A percentile compares a stretch with the other conserved stretches of the same genome.
Conservation (phyloP, 2,797 vertebrate species). For the Steatocranus sp. region DNA sequence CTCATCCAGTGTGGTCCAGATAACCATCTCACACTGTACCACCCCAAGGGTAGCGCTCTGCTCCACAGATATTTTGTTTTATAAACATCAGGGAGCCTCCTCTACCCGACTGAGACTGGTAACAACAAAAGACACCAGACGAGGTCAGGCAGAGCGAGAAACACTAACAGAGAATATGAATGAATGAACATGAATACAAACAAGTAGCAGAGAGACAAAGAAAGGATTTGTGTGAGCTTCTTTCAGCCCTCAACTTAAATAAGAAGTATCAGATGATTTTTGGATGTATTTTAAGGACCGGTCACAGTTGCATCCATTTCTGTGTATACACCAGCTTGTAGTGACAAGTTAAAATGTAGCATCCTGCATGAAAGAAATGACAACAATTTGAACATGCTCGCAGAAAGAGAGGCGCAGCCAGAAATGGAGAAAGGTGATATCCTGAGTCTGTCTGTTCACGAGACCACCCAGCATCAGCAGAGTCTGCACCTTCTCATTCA, state of each 20-base stretch:
- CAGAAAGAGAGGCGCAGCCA: not conserved
- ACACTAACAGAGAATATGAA: constrained; percentile 3
- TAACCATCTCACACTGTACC: constrained; percentile 62
- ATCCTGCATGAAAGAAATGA: constrained; percentile 54
- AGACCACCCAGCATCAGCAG: constrained; percentile 56
- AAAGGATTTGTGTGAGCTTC: not conserved
- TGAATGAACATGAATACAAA: constrained; percentile 3
- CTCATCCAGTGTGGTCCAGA: constrained; percentile 65
- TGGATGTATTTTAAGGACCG: not conserved
- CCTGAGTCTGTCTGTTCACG: constrained; percentile 34
- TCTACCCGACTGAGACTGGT: not conserved
- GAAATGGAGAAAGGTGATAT: constrained; percentile 51
- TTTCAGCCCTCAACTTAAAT: not conserved
- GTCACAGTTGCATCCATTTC: not conserved
- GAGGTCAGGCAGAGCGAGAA: not conserved
- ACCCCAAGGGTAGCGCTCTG: constrained; percentile 34
- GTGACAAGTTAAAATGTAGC: constrained; percentile 69
- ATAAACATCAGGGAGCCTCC: constrained; percentile 53
- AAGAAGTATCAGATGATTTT: not conserved
- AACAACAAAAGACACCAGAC: not conserved
- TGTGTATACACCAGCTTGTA: constrained; percentile 38
- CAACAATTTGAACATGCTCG: constrained; percentile 21
- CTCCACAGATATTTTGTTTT: constrained; percentile 48
- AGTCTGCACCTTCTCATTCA: constrained; percentile 56
- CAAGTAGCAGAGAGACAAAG: not conserved